Conservation (phyloP, 2,113 vertebrate species). For the Aythya baeri region DNA sequence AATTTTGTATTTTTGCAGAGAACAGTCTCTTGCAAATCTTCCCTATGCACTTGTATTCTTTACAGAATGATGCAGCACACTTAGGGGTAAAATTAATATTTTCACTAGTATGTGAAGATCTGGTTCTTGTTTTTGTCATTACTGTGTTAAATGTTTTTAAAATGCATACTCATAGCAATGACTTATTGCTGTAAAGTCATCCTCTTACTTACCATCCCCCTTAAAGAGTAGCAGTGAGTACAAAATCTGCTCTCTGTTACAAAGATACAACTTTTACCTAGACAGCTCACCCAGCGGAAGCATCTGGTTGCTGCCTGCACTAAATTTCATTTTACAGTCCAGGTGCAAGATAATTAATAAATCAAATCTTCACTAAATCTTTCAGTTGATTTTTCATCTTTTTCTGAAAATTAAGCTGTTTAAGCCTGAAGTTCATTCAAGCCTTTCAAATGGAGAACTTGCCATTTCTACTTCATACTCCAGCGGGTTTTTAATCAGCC, state of each 20-base stretch:
- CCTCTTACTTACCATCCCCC: not conserved
- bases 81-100: not conserved
- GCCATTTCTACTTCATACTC: not conserved
- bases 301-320: not conserved
- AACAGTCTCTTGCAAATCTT: not conserved
- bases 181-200: not conserved
- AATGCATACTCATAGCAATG: not conserved
- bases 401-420: not conserved
- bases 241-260: not conserved
- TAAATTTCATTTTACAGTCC: not conserved
- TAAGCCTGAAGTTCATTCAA: not conserved
- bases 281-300: not conserved
- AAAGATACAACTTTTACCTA: not conserved
- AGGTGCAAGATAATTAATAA: slow-evolving; percentile 13
- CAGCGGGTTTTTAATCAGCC: not conserved
- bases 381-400: slow-evolving; percentile 1
- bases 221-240: not conserved
- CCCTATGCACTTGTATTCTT: not conserved
- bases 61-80: not conserved
- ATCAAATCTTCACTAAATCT: slow-evolving; percentile 7
- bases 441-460: not conserved
- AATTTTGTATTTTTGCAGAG: not conserved
- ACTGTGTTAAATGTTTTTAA: not conserved
- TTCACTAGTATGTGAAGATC: not conserved
- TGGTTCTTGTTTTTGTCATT: not conserved